Base-by-base conservation (phyloP, 2,797 vertebrate genomes). In the Sternotherus odoratus region DNA sequence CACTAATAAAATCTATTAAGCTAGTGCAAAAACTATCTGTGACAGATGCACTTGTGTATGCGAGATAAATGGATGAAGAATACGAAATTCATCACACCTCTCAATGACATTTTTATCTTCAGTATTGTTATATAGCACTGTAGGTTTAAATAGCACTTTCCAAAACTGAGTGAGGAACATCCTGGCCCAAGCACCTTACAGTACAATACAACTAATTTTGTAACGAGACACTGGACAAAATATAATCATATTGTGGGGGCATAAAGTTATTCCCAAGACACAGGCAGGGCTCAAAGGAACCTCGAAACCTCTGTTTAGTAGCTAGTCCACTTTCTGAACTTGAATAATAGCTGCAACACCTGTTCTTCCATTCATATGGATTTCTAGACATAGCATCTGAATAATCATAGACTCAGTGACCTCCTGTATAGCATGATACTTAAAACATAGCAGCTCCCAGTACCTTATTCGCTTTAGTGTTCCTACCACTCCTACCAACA, bases 391-490 rank as follows among this genome's bases (percentile, higher is more conserved):
- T 69, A 36, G 21, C 66, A 39, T 53, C 36, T 77, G 23, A 1
- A 48, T 23, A 93, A 19, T 48, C 50, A 80, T 5, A 26, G 13
- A 39, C 66, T 2, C 21, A 36, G 9, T 28, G 19, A 8, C 43
- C 43, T 43, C 5, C 43, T 83, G 43, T 87, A 80, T 69, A 79
- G 82, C 0, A 0, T 63, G 1, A 2, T 46, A 8, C 43, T 80
- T 79, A 78, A 92, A 89, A 93, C 79, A 50, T 56, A 92, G 46
- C 39, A 84, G 39, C 21, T 66, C 84, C 49, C 90, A 87, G 85
- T 12, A 51, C 77, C 82, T 92, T 86, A 46, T 86, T 87, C 49
- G 84, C 79, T 95, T 90, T 85, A 93, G 82, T 63, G 13, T 4
- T 88, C 86, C 60, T 90, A 13, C 26, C 78, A 84, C 2, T 9